These are phyloP conservation scores for Harmothoe impar DNA, from an alignment of 2,888 invertebrate species.

Conservation along the genomic window DNA sequence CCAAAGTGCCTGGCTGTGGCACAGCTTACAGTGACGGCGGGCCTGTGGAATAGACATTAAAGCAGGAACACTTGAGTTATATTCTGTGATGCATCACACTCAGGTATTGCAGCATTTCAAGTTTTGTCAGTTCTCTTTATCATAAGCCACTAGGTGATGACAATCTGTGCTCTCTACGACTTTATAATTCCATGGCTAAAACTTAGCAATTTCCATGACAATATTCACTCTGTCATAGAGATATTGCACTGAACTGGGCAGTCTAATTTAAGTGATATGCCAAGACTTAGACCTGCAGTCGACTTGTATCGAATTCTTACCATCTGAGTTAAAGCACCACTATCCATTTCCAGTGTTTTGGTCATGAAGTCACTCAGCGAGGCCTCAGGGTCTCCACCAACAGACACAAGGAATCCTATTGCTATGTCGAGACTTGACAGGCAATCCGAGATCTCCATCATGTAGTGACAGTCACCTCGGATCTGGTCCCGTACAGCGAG, in stretches of 20 bases:
- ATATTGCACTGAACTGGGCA: too few relatives aligned
- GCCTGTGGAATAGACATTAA: constrained; percentile 23
- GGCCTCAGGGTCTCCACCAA: constrained; percentile 65
- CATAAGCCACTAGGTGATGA: too few relatives aligned
- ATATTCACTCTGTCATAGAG: too few relatives aligned
- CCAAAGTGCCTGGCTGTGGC: constrained; percentile 75
- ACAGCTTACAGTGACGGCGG: constrained; percentile 69
- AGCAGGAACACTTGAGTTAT: too few relatives aligned
- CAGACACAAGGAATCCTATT: constrained; percentile 69
- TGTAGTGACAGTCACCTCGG: constrained; percentile 60
- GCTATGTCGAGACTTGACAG: constrained; percentile 69
- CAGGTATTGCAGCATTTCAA: too few relatives aligned
- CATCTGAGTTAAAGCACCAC: constrained; percentile 69
- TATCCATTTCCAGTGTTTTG: constrained; percentile 73
- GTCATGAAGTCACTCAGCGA: constrained; percentile 73
- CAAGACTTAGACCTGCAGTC: too few relatives aligned
- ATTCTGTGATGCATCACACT: too few relatives aligned
- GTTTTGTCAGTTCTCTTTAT: too few relatives aligned
- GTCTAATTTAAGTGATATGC: too few relatives aligned
- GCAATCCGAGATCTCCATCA: constrained; percentile 65
- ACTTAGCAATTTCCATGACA: too few relatives aligned
- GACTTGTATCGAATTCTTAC: constrained; percentile 67
- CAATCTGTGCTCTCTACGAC: too few relatives aligned
- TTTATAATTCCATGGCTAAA: too few relatives aligned
- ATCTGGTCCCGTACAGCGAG: constrained; percentile 63